Percentiles rank a stretch among this genome's conserved stretches.
These are phyloP conservation scores for Drosophila biarmipes DNA, from an alignment of 1,140 invertebrate species.

Conservation along the genomic window DNA sequence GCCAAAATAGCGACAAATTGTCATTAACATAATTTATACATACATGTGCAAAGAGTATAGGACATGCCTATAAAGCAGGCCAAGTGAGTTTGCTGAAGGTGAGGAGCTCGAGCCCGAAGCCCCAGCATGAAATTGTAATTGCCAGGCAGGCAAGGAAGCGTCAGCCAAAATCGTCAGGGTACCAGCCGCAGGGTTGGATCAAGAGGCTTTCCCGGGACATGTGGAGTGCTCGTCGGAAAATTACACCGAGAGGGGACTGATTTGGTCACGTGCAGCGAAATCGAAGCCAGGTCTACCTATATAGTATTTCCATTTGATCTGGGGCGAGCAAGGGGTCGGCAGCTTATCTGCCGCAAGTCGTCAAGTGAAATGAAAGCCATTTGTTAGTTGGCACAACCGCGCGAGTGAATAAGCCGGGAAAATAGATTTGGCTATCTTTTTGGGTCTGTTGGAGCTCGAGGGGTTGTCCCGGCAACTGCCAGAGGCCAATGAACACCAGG, in stretches of 20 bases:
- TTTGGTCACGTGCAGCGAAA: slow-evolving; percentile 73
- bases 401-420: slow-evolving; percentile 32
- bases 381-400: slow-evolving; percentile 50
- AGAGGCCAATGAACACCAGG: slow-evolving; percentile 56
- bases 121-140: slow-evolving; percentile 50
- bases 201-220: slow-evolving; percentile 23
- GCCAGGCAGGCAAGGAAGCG: slow-evolving; percentile 41
- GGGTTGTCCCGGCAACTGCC: slow-evolving; percentile 47
- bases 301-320: slow-evolving; percentile 64
- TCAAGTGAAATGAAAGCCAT: slow-evolving; percentile 55
- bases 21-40: slow-evolving; percentile 76
- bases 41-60: slow-evolving; percentile 12
- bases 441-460: background rate
- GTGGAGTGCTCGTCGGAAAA: slow-evolving; percentile 24
- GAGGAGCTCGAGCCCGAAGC: slow-evolving; percentile 18
- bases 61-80: slow-evolving; percentile 28
- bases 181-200: slow-evolving; percentile 14
- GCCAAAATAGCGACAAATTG: slow-evolving; percentile 51
- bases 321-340: slow-evolving; percentile 6
- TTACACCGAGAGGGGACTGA: slow-evolving; percentile 42
- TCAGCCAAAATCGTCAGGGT: slow-evolving; percentile 37
- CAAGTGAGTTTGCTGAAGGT: slow-evolving; percentile 43
- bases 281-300: slow-evolving; percentile 47
- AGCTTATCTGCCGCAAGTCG: slow-evolving; percentile 72
- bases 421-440: slow-evolving; percentile 49